A percentile compares a stretch with the other conserved stretches of the same genome.
These are phyloP conservation scores for Larimichthys polyactis DNA, from an alignment of 2,113 vertebrate species.

Conservation along the genomic window DNA sequence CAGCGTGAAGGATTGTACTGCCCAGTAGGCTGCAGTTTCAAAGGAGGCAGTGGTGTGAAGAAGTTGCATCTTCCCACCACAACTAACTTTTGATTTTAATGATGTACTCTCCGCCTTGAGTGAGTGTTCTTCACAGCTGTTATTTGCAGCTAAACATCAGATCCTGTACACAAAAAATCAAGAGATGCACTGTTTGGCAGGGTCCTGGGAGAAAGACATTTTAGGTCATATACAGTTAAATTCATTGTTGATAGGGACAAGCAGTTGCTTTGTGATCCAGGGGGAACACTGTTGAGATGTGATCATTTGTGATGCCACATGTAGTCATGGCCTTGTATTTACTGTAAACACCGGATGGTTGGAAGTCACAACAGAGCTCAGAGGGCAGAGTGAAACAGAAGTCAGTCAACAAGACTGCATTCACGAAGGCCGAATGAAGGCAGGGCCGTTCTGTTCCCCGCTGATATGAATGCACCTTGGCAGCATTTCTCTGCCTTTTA, in stretches of 20 bases:
- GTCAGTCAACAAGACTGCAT: not conserved
- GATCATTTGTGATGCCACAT: constrained; percentile 5
- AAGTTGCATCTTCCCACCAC: constrained; percentile 42
- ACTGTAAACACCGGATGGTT: constrained; percentile 38
- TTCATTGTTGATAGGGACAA: not conserved
- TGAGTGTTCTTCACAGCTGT: constrained; percentile 34
- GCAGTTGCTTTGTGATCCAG: not conserved
- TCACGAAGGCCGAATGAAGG: not conserved
- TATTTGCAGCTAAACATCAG: constrained; percentile 53
- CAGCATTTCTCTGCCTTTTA: constrained; percentile 40
- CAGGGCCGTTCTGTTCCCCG: not conserved
- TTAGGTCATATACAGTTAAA: not conserved
- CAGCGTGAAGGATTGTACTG: constrained; percentile 59
- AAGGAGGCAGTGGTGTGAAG: constrained; percentile 57
- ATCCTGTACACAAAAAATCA: constrained; percentile 38
- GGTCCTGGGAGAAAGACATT: not conserved
- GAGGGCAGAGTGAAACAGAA: constrained; percentile 1
- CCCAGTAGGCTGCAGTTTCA: constrained; percentile 63
- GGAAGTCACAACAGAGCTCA: constrained; percentile 23
- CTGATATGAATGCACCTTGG: constrained; percentile 32
- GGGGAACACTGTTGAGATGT: not conserved
- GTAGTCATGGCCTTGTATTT: constrained; percentile 20
- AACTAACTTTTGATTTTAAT: constrained; percentile 68
- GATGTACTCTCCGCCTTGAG: constrained; percentile 55
- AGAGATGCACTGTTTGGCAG: constrained; percentile 8